Conservation (phyloP, 2,797 vertebrate genomes). For the Glossophaga mutica region DNA sequence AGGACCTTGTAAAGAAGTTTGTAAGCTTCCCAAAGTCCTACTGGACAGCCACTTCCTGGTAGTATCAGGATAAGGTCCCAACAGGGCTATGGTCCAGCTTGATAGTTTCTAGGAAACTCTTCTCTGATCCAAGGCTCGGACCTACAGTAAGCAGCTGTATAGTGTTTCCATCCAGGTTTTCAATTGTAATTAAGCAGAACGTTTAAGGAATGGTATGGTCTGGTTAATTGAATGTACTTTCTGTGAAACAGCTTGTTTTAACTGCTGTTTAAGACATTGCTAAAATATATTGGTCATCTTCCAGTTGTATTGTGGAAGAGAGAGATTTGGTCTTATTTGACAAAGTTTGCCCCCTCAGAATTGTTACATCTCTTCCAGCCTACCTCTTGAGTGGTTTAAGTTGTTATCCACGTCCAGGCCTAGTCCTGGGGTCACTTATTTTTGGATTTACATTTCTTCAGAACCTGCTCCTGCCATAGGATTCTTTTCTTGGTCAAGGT, state of each 20-base stretch:
- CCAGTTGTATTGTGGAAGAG: background rate
- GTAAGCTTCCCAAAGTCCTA: background rate
- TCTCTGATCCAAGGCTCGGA: background rate
- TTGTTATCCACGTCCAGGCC: background rate
- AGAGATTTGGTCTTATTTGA: background rate
- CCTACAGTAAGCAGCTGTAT: background rate
- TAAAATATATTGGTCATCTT: background rate
- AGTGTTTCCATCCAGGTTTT: background rate
- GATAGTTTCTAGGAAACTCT: background rate
- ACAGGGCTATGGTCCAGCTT: background rate
- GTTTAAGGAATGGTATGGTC: background rate
- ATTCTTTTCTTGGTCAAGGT: background rate
- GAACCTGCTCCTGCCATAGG: background rate
- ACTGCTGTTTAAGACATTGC: background rate
- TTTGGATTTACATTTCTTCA: background rate
- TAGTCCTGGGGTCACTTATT: background rate
- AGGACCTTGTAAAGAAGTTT: slow-evolving; percentile 58
- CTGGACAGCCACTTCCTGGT: background rate
- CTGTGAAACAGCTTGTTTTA: background rate
- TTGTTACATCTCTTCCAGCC: background rate
- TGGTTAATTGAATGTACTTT: background rate
- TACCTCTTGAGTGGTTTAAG: background rate
- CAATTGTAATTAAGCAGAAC: background rate
- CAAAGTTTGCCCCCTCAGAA: background rate
- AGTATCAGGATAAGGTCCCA: background rate